phyloP scores from a whole-genome alignment of 2,113 vertebrate genomes.

The Paratilapia polleni region DNA sequence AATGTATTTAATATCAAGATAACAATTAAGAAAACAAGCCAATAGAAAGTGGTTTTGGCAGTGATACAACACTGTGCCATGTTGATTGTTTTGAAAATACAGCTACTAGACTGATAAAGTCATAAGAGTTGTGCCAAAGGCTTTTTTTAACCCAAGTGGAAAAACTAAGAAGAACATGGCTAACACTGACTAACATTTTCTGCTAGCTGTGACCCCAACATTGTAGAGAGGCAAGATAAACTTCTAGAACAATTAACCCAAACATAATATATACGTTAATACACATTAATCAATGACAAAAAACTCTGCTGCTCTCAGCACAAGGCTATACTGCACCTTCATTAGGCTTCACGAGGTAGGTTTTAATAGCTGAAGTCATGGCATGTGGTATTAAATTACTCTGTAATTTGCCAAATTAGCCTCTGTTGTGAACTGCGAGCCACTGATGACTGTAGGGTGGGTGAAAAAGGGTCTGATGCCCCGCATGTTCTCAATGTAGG shows the following conservation, averaged over 20 bases:
- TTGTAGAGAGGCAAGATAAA: neutral
- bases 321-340: neutral
- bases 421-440: neutral
- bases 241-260: neutral
- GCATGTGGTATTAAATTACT: neutral
- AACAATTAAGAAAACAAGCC: slow-evolving; percentile 5
- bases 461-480: neutral
- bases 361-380: neutral
- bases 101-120: neutral
- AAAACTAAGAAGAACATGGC: neutral
- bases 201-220: neutral
- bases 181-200: neutral
- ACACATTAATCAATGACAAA: neutral
- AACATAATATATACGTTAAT: neutral
- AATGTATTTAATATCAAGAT: slow-evolving; percentile 28
- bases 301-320: neutral
- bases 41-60: slow-evolving; percentile 16
- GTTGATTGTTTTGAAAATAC: slow-evolving; percentile 15
- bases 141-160: neutral
- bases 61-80: neutral
- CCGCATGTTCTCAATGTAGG: neutral
- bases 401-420: neutral
- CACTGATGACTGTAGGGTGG: neutral
- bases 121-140: neutral
- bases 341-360: neutral